Evolutionary conservation across 2,113 vertebrate genomes (phyloP), one percentile per base, ranked within the genome.

Genomic region (Formicarius rufipectus): DNA sequence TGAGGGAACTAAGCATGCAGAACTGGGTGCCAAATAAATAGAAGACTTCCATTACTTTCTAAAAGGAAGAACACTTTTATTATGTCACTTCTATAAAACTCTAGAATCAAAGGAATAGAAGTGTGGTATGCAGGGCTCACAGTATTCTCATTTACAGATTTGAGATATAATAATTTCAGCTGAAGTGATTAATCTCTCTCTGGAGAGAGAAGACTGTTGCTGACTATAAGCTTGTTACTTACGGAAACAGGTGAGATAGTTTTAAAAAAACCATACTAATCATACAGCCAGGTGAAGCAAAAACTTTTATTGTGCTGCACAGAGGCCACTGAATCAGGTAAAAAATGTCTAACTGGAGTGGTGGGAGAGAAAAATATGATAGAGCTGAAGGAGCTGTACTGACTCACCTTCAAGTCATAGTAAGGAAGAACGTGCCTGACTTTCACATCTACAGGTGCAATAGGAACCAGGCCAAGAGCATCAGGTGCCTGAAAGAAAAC

Each of bases 331-430:
- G 55, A 77, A 69, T 66, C 30, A 74, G 66, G 44, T 28, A 82
- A 59, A 68, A 86, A 80, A 77, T 4, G 12, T 58, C 39, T 74
- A 63, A 84, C 27, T 31, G 27, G 35, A 79, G 11, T 58, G 25
- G 25, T 33, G 25, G 40, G 66, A 69, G 35, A 62, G 16, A 50
- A 37, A 72, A 80, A 50, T 17, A 7, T 7, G 35, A 39, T 12
- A 52, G 5, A 76, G 39, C 27, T 58, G 42, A 59, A 27, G 28
- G 24, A 66, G 33, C 50, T 77, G n/a, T 15, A 84, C 44, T 60
- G 39, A 71, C 97, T 97, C 76, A 99, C 99, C 97, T 99, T 98
- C 71, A 99, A 97, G 44, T 96, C 96, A 2, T 99, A 98, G 95
- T 98, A 98, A 42, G 98, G 98, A 90, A 98, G 90, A 33, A 59